Percentiles rank a stretch among this genome's conserved stretches.
Conservation (phyloP, 2,113 vertebrate species). For the Ploceus nigricollis region DNA sequence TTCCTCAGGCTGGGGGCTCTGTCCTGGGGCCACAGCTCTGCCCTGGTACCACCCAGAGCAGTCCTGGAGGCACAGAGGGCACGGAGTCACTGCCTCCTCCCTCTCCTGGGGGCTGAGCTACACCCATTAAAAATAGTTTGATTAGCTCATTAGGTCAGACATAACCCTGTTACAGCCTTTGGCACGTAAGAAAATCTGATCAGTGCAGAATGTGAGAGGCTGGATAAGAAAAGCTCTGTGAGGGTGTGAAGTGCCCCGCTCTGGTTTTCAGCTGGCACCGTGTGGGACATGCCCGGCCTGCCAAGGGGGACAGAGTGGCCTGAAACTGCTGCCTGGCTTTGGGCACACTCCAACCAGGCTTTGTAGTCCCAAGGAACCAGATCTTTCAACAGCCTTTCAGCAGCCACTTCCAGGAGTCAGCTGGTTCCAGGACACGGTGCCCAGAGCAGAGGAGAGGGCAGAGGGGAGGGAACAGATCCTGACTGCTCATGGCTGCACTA, state of each 20-base stretch:
- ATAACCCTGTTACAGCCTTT: background rate
- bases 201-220: background rate
- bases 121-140: background rate
- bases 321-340: background rate
- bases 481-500: background rate
- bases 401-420: background rate
- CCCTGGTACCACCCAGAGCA: rapidly evolving
- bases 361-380: background rate
- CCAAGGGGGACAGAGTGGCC: background rate
- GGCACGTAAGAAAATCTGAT: background rate
- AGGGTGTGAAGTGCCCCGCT: background rate
- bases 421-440: background rate
- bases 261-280: background rate
- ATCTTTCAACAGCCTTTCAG: background rate
- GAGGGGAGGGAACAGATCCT: background rate
- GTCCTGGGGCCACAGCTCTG: background rate
- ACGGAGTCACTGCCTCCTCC: background rate
- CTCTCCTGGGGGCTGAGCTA: background rate
- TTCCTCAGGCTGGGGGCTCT: background rate
- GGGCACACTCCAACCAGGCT: background rate
- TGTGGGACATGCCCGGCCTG: background rate
- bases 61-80: rapidly evolving
- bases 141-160: background rate
- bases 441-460: background rate
- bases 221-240: background rate